These are phyloP conservation scores for human (Homo sapiens) DNA, from an alignment of 2,113 vertebrate species.

Conservation along the genomic window GRCh38 chr14:49702501-49703000, in stretches of 20 bases:
- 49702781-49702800: not conserved
- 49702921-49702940: not conserved
- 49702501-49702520: not conserved
- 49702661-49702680: not conserved
- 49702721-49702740: not conserved
- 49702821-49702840: not conserved
- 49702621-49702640: not conserved
- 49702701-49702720: not conserved
- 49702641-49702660: not conserved
- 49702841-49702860: not conserved
- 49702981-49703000: not conserved
- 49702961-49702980: not conserved
- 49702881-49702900: not conserved
- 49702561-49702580: not conserved
- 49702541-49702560: not conserved
- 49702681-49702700: not conserved
- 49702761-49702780: not conserved
- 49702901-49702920: not conserved
- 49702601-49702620: conserved; percentile 3
- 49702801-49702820: not conserved
- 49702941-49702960: not conserved
- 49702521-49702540: not conserved
- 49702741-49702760: not conserved
- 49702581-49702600: not conserved
- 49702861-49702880: not conserved